A percentile compares a stretch with the other conserved stretches of the same genome.
phyloP scores from a whole-genome alignment of 2,888 invertebrate genomes.

The Xanthorhoe designata region DNA sequence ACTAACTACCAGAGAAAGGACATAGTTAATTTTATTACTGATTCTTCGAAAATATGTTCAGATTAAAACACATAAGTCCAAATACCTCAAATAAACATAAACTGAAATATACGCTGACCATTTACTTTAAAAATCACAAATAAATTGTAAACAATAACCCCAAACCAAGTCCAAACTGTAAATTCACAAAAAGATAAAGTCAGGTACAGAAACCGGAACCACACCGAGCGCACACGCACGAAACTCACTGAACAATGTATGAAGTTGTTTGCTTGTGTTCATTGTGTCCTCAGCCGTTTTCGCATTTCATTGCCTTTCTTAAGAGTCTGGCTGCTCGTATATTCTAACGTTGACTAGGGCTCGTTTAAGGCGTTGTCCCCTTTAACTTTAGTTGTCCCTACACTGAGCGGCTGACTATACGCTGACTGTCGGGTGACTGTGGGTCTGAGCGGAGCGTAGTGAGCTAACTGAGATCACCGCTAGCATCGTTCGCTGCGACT shows the following conservation, averaged over 20 bases:
- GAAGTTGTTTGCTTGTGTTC: conserved; percentile 20
- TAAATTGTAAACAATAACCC: not conserved
- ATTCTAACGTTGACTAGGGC: not conserved
- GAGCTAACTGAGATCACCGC: too few species aligned
- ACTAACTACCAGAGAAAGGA: too few species aligned
- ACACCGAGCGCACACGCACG: conserved; percentile 26
- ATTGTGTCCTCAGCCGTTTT: conserved; percentile 19
- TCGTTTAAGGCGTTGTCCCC: not conserved
- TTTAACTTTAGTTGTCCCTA: too few species aligned
- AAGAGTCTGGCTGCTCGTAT: not conserved
- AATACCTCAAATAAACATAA: not conserved
- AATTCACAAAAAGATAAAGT: conserved; percentile 19
- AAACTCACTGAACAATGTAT: conserved; percentile 29
- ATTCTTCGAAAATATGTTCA: not conserved
- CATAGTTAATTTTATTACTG: too few species aligned
- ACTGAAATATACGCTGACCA: not conserved
- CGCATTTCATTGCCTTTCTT: conserved; percentile 18
- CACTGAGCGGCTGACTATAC: too few species aligned
- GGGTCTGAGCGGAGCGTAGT: too few species aligned
- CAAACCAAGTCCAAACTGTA: conserved; percentile 2
- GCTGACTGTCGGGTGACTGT: too few species aligned
- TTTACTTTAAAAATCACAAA: not conserved
- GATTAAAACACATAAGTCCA: not conserved
- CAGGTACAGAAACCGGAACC: conserved; percentile 21
- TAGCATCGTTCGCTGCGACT: too few species aligned